Conservation (phyloP, 2,113 vertebrate species). For the Bubo scandiacus region DNA sequence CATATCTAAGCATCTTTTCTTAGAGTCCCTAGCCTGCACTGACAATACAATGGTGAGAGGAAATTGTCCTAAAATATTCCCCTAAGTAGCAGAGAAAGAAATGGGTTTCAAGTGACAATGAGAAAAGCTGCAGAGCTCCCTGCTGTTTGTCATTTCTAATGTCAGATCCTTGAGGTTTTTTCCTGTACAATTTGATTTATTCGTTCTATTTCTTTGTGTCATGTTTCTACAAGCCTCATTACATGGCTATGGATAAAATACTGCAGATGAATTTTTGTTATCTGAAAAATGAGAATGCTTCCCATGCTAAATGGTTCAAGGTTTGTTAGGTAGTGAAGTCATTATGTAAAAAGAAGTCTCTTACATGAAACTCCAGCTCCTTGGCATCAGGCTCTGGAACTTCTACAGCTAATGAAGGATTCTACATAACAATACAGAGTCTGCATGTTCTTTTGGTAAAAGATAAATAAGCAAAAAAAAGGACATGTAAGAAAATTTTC, state of each 20-base stretch:
- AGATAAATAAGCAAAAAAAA: not conserved
- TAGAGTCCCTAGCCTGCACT: not conserved
- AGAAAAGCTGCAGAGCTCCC: not conserved
- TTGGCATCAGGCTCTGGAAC: not conserved
- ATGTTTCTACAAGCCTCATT: conserved; percentile 50
- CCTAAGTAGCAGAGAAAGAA: not conserved
- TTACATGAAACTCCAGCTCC: not conserved
- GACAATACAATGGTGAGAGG: not conserved
- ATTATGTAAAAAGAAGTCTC: not conserved
- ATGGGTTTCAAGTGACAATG: not conserved
- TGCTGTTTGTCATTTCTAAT: not conserved
- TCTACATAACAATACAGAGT: not conserved
- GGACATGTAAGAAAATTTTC: not conserved
- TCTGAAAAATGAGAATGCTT: conserved; percentile 36
- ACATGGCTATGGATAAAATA: not conserved
- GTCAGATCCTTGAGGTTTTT: not conserved
- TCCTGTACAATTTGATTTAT: conserved; percentile 9
- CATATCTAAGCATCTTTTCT: not conserved
- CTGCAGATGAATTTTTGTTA: conserved; percentile 23
- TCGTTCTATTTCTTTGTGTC: conserved; percentile 9
- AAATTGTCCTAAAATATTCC: not conserved
- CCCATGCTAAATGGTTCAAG: conserved; percentile 18
- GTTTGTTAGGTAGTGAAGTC: not conserved
- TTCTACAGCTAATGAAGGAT: not conserved
- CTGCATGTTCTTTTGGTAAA: not conserved